Conservation (phyloP, 2,113 vertebrate species). For the Gopherus flavomarginatus region DNA sequence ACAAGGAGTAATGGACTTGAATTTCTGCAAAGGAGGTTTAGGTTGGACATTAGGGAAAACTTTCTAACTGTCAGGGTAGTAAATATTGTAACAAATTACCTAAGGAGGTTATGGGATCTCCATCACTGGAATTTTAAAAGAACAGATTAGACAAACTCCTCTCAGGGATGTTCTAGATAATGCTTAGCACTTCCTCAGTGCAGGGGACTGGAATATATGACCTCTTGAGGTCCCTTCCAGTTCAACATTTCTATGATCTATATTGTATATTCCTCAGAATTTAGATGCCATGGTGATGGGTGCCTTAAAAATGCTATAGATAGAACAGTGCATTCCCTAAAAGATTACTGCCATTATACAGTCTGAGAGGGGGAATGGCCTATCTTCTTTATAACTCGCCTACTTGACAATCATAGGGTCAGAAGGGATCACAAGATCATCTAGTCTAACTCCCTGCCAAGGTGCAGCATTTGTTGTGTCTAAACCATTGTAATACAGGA, state of each 20-base stretch:
- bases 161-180: not conserved
- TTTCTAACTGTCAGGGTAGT: not conserved
- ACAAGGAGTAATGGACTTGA: not conserved
- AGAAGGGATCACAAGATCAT: no score
- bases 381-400: not conserved
- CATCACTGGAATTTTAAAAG: not conserved
- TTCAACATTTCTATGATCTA: not conserved
- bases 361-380: not conserved
- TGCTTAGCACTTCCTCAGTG: not conserved
- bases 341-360: not conserved
- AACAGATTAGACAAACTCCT: not conserved
- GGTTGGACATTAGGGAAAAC: not conserved
- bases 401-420: not conserved
- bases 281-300: not conserved
- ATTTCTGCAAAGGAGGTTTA: not conserved
- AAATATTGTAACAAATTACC: not conserved
- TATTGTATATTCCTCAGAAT: not conserved
- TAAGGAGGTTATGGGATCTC: not conserved
- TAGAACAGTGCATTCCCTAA: not conserved
- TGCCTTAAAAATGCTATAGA: not conserved
- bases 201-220: no score
- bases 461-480: no score
- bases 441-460: no score
- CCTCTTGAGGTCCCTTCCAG: no score
- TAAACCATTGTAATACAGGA: not conserved